Conservation (phyloP, 1,140 invertebrate species). For the Papilio machaon region DNA sequence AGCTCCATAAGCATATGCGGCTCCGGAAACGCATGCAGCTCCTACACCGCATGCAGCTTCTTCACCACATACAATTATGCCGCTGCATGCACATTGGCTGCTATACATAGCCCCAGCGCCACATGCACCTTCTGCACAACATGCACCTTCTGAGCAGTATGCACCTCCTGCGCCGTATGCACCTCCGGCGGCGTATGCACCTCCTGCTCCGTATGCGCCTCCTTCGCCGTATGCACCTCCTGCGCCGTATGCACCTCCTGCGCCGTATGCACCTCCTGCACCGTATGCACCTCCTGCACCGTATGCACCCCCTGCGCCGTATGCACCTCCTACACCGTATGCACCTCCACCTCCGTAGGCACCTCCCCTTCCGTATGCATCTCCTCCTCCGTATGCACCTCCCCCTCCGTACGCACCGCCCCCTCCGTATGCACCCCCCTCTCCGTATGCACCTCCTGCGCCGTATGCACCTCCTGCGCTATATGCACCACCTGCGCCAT, state of each 20-base stretch:
- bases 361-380: not conserved
- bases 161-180: not conserved
- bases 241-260: no score
- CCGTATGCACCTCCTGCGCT: no score
- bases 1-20: not conserved
- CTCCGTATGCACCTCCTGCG: not conserved
- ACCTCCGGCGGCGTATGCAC: not conserved
- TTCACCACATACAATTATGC: not conserved
- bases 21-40: not conserved
- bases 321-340: not conserved
- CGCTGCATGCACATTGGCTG: not conserved
- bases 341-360: not conserved
- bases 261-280: not conserved
- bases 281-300: not conserved
- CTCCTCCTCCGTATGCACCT: not conserved
- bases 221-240: not conserved
- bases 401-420: not conserved
- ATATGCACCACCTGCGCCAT: not conserved
- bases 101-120: not conserved
- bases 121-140: not conserved
- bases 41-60: not conserved
- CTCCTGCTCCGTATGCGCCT: not conserved
- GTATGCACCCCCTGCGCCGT: not conserved
- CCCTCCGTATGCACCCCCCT: not conserved
- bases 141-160: not conserved